Percentiles rank a stretch among this genome's conserved stretches.
Conservation (phyloP, 2,888 invertebrate species). For the Deilephila porcellus region DNA sequence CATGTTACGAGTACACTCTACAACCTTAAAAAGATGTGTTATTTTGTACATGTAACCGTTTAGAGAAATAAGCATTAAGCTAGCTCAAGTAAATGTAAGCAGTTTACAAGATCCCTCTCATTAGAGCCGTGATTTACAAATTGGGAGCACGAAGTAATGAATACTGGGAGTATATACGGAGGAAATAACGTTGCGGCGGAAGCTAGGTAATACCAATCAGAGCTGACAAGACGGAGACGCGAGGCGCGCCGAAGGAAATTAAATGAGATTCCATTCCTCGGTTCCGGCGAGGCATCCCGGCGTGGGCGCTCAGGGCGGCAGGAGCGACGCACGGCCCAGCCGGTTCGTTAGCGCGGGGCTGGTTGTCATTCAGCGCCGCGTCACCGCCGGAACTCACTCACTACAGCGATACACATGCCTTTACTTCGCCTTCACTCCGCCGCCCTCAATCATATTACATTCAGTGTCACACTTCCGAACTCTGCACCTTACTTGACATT, state of each 20-base stretch:
- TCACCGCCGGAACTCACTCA: not conserved
- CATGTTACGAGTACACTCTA: too few species aligned
- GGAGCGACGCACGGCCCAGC: too few species aligned
- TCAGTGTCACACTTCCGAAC: not conserved
- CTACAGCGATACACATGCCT: not conserved
- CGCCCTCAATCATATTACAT: not conserved
- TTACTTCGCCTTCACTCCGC: not conserved
- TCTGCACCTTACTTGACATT: not conserved
- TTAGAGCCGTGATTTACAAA: not conserved
- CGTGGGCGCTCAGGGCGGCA: not conserved
- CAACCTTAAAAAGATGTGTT: too few species aligned
- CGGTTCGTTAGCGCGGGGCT: not conserved
- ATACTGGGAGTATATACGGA: not conserved
- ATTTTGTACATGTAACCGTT: too few species aligned
- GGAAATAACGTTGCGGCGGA: conserved; percentile 16
- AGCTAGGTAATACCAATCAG: conserved; percentile 21
- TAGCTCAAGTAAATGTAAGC: not conserved
- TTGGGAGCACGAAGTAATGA: conserved; percentile 6
- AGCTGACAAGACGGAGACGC: not conserved
- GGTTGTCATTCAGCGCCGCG: not conserved
- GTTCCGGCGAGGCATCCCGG: not conserved
- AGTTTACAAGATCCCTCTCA: too few species aligned
- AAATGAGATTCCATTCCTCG: conserved; percentile 11
- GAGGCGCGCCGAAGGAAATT: conserved; percentile 20
- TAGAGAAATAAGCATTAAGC: too few species aligned